A percentile compares a stretch with the other conserved stretches of the same genome.
Conservation (phyloP, 2,888 invertebrate species). For the Syrista parreyssii region DNA sequence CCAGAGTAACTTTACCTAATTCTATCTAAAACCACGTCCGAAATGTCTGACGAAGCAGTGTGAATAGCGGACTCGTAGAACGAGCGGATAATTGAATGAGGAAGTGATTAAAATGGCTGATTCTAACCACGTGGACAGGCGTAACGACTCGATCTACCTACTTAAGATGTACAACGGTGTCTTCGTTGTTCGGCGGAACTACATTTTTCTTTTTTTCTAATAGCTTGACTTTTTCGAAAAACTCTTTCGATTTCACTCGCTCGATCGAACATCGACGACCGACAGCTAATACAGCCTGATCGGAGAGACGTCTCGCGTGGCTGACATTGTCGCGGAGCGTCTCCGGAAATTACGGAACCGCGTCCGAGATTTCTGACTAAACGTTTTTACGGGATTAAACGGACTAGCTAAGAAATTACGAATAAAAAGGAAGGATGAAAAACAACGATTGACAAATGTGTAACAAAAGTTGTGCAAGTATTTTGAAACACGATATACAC, state of each 20-base stretch:
- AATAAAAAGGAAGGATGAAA: not conserved
- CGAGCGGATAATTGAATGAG: conserved; percentile 35
- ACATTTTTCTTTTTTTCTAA: not conserved
- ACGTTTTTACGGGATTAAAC: not conserved
- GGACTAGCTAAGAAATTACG: not conserved
- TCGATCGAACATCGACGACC: not conserved
- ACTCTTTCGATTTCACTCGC: not conserved
- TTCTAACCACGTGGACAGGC: conserved; percentile 25
- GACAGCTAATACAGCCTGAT: not conserved
- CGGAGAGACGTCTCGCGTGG: not conserved
- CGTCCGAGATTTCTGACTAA: not conserved
- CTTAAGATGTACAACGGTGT: not conserved
- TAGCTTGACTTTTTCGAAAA: not conserved
- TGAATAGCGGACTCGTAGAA: not conserved
- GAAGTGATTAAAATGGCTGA: conserved; percentile 32
- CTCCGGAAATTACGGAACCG: not conserved
- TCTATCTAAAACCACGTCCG: not conserved
- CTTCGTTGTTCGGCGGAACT: not conserved
- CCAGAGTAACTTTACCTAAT: not conserved
- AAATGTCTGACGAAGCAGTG: not conserved
- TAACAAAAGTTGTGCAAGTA: not conserved
- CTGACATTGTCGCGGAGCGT: not conserved
- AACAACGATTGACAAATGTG: not conserved
- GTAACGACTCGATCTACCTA: conserved; percentile 27
- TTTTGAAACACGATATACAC: not conserved